Percentiles rank a stretch among this genome's conserved stretches.
phyloP scores from a whole-genome alignment of 1,140 invertebrate genomes.

The Eriosoma lanigerum region DNA sequence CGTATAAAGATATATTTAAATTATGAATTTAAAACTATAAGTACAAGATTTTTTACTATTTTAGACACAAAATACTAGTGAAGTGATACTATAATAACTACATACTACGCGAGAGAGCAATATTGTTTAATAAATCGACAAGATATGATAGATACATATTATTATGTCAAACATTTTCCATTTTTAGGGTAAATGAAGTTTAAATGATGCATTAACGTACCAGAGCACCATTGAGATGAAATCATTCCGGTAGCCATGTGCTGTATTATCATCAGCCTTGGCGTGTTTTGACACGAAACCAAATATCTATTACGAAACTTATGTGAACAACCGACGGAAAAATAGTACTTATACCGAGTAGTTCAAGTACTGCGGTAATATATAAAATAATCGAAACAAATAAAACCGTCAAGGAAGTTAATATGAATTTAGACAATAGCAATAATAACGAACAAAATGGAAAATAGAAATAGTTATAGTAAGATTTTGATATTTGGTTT shows the following conservation, averaged over 20 bases:
- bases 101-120: too few relatives aligned
- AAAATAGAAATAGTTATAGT: conserved; percentile 39
- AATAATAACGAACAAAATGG: conserved; percentile 10
- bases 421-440: background rate
- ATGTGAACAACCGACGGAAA: background rate
- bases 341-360: background rate
- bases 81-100: too few relatives aligned
- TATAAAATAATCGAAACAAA: conserved; percentile 3
- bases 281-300: conserved; percentile 25
- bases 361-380: background rate
- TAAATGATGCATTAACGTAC: conserved; percentile 6
- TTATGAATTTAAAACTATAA: too few relatives aligned
- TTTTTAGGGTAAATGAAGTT: background rate
- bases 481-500: conserved; percentile 45
- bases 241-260: conserved; percentile 46
- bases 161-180: background rate
- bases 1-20: too few relatives aligned
- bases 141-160: background rate
- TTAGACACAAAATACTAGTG: too few relatives aligned
- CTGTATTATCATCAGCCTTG: conserved; percentile 33
- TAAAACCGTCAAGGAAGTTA: background rate
- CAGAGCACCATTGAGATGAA: conserved; percentile 29
- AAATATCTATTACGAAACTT: conserved; percentile 32
- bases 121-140: too few relatives aligned
- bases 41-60: too few relatives aligned